Base-by-base conservation (phyloP, 2,888 invertebrate species). In the Mythimna pallens region DNA sequence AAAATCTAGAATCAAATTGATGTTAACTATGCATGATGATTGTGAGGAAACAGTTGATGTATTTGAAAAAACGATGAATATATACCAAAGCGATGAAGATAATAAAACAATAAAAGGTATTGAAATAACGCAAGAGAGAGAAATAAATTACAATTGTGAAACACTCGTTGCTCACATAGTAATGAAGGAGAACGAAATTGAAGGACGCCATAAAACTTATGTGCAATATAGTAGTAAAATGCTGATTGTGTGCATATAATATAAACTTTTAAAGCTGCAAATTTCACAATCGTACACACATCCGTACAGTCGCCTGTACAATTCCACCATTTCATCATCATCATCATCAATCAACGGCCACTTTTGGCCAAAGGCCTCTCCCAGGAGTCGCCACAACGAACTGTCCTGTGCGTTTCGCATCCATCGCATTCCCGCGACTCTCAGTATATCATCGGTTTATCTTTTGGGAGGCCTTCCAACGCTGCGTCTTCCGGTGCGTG, bases 21-120 rank as follows among this genome's bases (percentile, higher is more conserved):
- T 90, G 30, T 66, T 85, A 55, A 71, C 71, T 7, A 85, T 88
- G 78, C 88, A 88, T 73, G 78, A 75, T 57, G 79, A 87, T 67
- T 78, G 6, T 84, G 8, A 79, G 83, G 65, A 83, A 78, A 36
- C 1, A 40, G 80, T 76, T 36, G 74, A 76, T 67, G 68, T 74
- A 69, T 65, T 80, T 47, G 4, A 62, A 25, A 25, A 54, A 52
- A 43, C 22, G 17, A 10, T 6, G 52, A 65, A 43, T 64, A 40
- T 70, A 80, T 67, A 65, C 3, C 14, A 47, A 55, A 1, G 25
- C 6, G 22, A 47, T 47, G 12, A 36, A 64, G 20, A 57, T 59
- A 68, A 55, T 40, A 68, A 72, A 66, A 20, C 55, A 30, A 65
- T 78, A 63, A 76, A 81, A 66, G 9, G 5, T 40, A 50, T 63